Conservation (phyloP, 2,888 invertebrate genomes). For the Tinea semifulvella region DNA sequence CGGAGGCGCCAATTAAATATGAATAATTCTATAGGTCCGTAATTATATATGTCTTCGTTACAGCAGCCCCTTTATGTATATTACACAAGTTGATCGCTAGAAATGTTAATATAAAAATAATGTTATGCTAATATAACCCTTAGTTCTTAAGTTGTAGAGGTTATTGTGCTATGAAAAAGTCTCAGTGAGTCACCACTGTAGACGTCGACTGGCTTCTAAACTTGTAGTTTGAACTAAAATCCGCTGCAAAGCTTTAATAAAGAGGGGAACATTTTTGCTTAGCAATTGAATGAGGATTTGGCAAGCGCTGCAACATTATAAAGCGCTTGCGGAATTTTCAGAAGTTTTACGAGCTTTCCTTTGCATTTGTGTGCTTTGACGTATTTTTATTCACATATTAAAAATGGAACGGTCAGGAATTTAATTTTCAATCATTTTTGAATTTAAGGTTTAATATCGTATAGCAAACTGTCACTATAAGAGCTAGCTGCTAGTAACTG, state of each 20-base stretch:
- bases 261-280: conserved; percentile 7
- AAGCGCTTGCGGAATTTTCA: conserved; percentile 1
- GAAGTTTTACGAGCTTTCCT: neutral
- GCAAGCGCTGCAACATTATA: conserved; percentile 9
- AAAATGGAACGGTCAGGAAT: too few species aligned
- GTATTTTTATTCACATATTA: too few species aligned
- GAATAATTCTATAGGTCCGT: too few species aligned
- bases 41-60: too few species aligned
- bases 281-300: neutral
- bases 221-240: conserved; percentile 5
- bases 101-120: too few species aligned
- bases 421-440: too few species aligned
- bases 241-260: conserved; percentile 3
- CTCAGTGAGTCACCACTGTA: too few species aligned
- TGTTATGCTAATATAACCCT: neutral
- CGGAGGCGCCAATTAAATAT: too few species aligned
- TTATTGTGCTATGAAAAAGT: neutral
- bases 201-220: conserved; percentile 8
- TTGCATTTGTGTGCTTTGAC: neutral
- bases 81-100: conserved; percentile 35
- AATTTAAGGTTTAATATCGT: too few species aligned
- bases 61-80: conserved; percentile 62
- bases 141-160: neutral
- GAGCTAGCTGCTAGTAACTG: too few species aligned
- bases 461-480: too few species aligned